These are phyloP conservation scores for Helostoma temminkii DNA, from an alignment of 2,797 vertebrate species.

Conservation along the genomic window DNA sequence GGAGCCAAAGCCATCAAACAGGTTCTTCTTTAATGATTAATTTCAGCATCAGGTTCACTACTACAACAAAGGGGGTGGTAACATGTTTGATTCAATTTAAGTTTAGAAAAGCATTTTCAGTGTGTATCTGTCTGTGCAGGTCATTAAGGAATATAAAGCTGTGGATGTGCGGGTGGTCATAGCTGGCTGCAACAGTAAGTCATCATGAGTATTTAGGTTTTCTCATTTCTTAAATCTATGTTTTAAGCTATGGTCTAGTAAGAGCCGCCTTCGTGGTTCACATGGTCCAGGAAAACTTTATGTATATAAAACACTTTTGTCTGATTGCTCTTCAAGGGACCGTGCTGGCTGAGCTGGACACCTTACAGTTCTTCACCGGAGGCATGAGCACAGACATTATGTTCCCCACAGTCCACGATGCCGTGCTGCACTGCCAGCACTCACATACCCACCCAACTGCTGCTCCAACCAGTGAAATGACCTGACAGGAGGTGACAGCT, in stretches of 20 bases:
- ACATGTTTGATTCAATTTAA: too few relatives aligned
- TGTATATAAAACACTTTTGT: not conserved
- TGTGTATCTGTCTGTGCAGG: constrained; percentile 76
- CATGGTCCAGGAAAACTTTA: too few relatives aligned
- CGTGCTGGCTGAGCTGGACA: constrained; percentile 86
- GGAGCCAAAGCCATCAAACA: constrained; percentile 93
- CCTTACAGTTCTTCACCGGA: constrained; percentile 88
- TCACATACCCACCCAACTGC: not conserved
- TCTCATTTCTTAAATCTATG: too few relatives aligned
- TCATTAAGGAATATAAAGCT: constrained; percentile 91
- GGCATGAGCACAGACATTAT: constrained; percentile 80
- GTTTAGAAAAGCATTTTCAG: not conserved
- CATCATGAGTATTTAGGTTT: not conserved
- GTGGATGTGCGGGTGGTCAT: constrained; percentile 87
- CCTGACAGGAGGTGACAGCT: not conserved
- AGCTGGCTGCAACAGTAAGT: constrained; percentile 92
- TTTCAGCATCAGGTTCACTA: too few relatives aligned
- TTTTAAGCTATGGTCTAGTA: too few relatives aligned
- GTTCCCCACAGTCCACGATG: constrained; percentile 93
- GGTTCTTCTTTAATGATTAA: constrained; percentile 64
- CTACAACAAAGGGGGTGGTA: too few relatives aligned
- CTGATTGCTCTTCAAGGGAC: constrained; percentile 74
- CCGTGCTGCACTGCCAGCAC: constrained; percentile 87
- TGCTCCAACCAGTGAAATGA: not conserved
- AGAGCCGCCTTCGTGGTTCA: too few relatives aligned